A percentile compares a stretch with the other conserved stretches of the same genome.
phyloP scores from a whole-genome alignment of 2,888 invertebrate species.

The Diarsia rubi region DNA sequence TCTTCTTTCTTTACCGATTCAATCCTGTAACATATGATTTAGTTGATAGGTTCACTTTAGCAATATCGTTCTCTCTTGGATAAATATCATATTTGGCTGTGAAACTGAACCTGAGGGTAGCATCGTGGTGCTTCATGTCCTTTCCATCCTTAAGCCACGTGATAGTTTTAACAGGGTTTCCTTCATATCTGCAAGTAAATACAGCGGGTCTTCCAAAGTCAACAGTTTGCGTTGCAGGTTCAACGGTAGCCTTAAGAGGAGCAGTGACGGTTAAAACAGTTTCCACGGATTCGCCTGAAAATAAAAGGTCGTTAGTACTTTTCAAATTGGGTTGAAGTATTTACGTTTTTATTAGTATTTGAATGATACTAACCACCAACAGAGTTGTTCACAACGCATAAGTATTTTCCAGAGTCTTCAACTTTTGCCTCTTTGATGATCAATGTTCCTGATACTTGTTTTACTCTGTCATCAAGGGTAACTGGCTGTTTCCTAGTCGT shows the following conservation, averaged over 20 bases:
- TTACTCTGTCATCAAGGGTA: constrained; percentile 96
- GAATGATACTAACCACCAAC: constrained; percentile 92
- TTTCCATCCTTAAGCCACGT: constrained; percentile 98
- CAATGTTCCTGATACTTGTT: constrained; percentile 98
- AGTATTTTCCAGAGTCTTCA: constrained; percentile 98
- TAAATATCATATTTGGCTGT: not conserved
- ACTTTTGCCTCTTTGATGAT: constrained; percentile 97
- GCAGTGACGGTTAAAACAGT: constrained; percentile 98
- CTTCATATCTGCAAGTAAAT: constrained; percentile 97
- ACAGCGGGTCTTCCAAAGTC: constrained; percentile 98
- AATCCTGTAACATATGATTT: constrained; percentile 89
- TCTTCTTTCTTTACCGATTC: constrained; percentile 98
- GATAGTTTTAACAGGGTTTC: constrained; percentile 97
- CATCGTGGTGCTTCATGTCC: constrained; percentile 95
- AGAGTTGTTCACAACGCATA: constrained; percentile 98
- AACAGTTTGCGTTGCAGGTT: constrained; percentile 97
- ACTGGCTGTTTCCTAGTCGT: constrained; percentile 97
- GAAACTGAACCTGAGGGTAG: constrained; percentile 91
- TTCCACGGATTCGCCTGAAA: constrained; percentile 97
- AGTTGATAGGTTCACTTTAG: not conserved
- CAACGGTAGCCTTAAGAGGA: constrained; percentile 96
- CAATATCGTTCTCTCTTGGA: not conserved
- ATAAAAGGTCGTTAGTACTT: not conserved
- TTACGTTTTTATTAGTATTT: not conserved
- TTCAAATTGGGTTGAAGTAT: not conserved